Percentiles rank a stretch among this genome's conserved stretches.
These are phyloP conservation scores for Xenopus laevis DNA, from an alignment of 2,113 vertebrate species.

Conservation along the genomic window DNA sequence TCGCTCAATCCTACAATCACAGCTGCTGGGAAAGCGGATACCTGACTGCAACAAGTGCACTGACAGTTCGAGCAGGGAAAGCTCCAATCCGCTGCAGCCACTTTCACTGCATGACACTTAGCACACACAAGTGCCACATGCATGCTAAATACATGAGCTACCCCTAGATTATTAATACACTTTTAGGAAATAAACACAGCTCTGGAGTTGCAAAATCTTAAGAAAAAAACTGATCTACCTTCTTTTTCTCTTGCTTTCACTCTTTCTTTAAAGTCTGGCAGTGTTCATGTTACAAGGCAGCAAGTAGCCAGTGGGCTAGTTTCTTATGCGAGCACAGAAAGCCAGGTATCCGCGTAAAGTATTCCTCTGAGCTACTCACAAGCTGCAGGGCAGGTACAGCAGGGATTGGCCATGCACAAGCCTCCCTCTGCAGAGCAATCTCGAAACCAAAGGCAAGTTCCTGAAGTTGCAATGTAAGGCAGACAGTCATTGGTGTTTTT, in stretches of 20 bases:
- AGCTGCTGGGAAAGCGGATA: too few relatives aligned
- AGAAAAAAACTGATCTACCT: background rate
- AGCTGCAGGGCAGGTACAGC: constrained; percentile 12
- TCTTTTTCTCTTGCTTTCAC: background rate
- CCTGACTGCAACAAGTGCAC: too few relatives aligned
- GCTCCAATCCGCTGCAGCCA: too few relatives aligned
- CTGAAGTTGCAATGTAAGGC: constrained; percentile 24
- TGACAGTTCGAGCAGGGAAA: too few relatives aligned
- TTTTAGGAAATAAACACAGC: too few relatives aligned
- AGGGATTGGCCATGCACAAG: constrained; percentile 13
- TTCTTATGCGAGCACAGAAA: background rate
- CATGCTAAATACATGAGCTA: too few relatives aligned
- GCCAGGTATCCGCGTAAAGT: too few relatives aligned
- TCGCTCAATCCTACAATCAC: too few relatives aligned
- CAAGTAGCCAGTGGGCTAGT: background rate
- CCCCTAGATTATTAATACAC: too few relatives aligned
- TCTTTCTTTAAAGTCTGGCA: background rate
- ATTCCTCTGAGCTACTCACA: background rate
- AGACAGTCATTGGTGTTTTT: constrained; percentile 1
- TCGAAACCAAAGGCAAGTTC: constrained; percentile 25
- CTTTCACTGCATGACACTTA: too few relatives aligned
- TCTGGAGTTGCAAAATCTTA: too few relatives aligned
- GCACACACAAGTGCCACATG: too few relatives aligned
- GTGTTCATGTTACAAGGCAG: background rate
- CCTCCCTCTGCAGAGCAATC: constrained; percentile 31